Conservation (phyloP, 2,797 vertebrate genomes). For the Bradypodion pumilum region DNA sequence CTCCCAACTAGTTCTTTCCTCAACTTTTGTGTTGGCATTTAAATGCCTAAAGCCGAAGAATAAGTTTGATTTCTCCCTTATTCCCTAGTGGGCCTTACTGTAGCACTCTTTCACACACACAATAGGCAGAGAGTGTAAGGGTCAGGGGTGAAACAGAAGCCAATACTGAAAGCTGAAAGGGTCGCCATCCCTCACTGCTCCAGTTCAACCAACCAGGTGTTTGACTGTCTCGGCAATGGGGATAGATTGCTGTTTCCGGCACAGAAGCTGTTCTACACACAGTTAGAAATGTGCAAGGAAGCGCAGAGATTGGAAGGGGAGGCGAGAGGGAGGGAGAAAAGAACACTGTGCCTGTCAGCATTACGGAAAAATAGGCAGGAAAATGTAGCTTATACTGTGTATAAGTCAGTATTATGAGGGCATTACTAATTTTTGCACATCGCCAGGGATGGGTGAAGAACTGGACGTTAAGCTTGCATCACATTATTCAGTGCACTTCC, state of each 20-base stretch:
- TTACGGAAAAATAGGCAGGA: background rate
- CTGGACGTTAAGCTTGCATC: background rate
- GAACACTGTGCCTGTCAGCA: background rate
- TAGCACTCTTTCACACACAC: conserved; percentile 5
- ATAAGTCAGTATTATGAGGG: background rate
- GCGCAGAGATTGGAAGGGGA: background rate
- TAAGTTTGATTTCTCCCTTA: background rate
- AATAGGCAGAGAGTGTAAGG: background rate
- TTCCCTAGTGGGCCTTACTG: background rate
- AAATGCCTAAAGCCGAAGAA: background rate
- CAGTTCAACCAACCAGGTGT: background rate
- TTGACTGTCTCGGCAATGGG: background rate
- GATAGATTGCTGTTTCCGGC: background rate
- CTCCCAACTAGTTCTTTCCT: background rate
- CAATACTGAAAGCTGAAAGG: background rate
- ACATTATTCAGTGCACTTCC: background rate
- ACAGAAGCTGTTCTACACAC: background rate
- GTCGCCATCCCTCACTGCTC: background rate
- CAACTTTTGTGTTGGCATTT: background rate
- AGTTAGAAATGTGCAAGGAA: background rate
- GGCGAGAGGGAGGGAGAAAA: background rate
- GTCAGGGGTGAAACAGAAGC: background rate
- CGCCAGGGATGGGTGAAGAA: background rate
- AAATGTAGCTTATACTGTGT: too few species aligned
- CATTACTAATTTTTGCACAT: background rate